Evolutionary conservation across 2,797 vertebrate species (phyloP).

Genomic region (Bufotes viridis): DNA sequence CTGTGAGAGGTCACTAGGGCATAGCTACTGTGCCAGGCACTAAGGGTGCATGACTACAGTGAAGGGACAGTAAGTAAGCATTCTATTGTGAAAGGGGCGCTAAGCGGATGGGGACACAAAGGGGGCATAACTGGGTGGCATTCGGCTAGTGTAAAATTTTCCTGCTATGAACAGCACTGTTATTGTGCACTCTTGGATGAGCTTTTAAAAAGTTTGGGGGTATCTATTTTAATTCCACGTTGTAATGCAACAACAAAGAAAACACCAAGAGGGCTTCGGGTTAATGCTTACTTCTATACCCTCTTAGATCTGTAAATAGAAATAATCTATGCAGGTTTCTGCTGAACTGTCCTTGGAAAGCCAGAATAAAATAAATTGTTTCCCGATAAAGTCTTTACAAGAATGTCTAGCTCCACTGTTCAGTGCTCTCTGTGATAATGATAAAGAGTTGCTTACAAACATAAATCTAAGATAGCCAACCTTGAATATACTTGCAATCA

Average conservation of each 20-base stretch:
- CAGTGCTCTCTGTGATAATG: conserved; percentile 11
- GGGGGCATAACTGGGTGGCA: no score
- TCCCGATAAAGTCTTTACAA: conserved; percentile 31
- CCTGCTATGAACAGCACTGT: no score
- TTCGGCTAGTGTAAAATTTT: no score
- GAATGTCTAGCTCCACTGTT: conserved; percentile 9
- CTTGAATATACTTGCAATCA: conserved; percentile 20
- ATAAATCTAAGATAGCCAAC: conserved; percentile 43
- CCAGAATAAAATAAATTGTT: conserved; percentile 36
- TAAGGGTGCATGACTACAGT: no score
- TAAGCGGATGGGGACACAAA: no score
- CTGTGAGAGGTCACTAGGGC: no score
- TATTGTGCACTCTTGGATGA: no score
- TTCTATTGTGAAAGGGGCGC: no score
- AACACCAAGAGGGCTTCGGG: neutral
- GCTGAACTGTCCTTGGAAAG: conserved; percentile 28
- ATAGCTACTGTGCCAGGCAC: no score
- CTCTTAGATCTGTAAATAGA: neutral
- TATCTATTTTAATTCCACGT: no score
- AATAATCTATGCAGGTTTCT: conserved; percentile 22
- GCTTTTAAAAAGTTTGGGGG: no score
- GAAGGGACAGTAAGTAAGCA: no score
- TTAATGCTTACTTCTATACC: neutral
- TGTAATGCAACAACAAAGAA: neutral
- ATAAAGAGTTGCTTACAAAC: conserved; percentile 39